These are phyloP conservation scores for Isaurus tuberculatus DNA, from an alignment of 92 coral and sea anemone species.

Conservation along the genomic window DNA sequence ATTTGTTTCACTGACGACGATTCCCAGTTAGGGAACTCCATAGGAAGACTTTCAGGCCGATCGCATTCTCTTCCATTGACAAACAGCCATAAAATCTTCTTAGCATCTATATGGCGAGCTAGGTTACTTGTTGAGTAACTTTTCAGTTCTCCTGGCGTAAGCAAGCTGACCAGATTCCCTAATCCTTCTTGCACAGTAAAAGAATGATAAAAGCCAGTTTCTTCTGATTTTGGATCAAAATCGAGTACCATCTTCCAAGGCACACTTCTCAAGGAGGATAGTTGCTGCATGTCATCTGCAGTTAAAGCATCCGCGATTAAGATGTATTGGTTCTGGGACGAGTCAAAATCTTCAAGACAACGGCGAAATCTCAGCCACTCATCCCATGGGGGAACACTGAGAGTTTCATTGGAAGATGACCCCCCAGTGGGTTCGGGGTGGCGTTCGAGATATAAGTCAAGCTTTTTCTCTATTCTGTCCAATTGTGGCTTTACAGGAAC, in stretches of 20 bases:
- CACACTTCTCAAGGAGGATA: constrained; percentile 72
- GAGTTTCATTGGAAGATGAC: constrained; percentile 27
- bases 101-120: constrained; percentile 76
- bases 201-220: constrained; percentile 73
- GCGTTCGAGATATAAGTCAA: constrained; percentile 28
- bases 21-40: constrained; percentile 75
- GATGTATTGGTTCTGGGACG: constrained; percentile 75
- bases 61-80: constrained; percentile 85
- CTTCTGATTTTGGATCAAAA: constrained; percentile 85
- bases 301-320: constrained; percentile 76
- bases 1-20: constrained; percentile 68
- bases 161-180: constrained; percentile 71
- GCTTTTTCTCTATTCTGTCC: constrained; percentile 38
- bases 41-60: constrained; percentile 58
- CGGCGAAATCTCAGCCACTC: constrained; percentile 80
- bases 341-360: constrained; percentile 68
- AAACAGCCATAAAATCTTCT: constrained; percentile 84
- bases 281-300: constrained; percentile 54
- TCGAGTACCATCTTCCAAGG: constrained; percentile 95
- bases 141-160: constrained; percentile 79
- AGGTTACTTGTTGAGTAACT: constrained; percentile 54
- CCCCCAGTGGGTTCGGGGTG: background rate
- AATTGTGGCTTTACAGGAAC: constrained; percentile 8
- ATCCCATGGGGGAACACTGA: constrained; percentile 68
- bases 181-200: constrained; percentile 65